Percentiles rank a stretch among this genome's conserved stretches.
Evolutionary conservation across 2,888 invertebrate genomes (phyloP).

Genomic region (Spilosoma lubricipeda): DNA sequence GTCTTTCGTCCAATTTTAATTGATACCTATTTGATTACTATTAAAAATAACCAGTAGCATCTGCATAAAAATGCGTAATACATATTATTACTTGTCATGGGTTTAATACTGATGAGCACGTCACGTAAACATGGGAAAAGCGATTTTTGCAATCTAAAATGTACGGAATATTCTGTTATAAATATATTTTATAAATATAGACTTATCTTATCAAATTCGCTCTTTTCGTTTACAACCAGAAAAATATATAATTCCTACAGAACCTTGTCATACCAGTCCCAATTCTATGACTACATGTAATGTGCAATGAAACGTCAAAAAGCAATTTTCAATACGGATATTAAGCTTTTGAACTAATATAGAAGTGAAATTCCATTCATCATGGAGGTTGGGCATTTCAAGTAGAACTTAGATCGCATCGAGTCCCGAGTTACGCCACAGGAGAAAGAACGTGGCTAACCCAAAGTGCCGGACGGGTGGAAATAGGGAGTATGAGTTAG

Average conservation of each 20-base stretch:
- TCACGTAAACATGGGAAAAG: too few species aligned
- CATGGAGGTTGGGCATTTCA: slow-evolving; percentile 56
- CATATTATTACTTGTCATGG: too few species aligned
- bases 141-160: too few species aligned
- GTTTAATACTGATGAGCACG: too few species aligned
- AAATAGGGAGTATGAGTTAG: background rate
- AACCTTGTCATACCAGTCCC: too few species aligned
- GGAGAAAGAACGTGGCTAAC: slow-evolving; percentile 16
- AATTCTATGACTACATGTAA: background rate
- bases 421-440: slow-evolving; percentile 35
- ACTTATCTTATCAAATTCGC: too few species aligned
- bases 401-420: slow-evolving; percentile 56
- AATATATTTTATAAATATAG: too few species aligned
- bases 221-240: too few species aligned
- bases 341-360: slow-evolving; percentile 44
- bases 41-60: background rate
- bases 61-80: background rate
- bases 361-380: slow-evolving; percentile 47
- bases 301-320: background rate
- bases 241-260: too few species aligned
- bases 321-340: slow-evolving; percentile 12
- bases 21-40: background rate
- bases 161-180: too few species aligned
- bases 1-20: too few species aligned
- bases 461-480: slow-evolving; percentile 16